phyloP scores from a whole-genome alignment of 1,140 invertebrate genomes.

The Acromyrmex echinatior region DNA sequence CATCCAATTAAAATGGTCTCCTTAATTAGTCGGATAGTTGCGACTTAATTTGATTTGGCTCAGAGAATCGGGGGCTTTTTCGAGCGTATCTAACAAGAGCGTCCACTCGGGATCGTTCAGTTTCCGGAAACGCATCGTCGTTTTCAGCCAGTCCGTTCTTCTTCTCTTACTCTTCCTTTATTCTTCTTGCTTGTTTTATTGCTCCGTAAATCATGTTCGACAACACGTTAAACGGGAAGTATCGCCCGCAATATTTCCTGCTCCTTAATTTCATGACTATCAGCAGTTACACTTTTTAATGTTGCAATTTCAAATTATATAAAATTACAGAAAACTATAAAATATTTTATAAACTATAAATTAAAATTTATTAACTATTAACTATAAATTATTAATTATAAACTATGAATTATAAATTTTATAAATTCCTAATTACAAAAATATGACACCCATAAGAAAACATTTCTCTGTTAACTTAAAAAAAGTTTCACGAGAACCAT shows the following conservation, averaged over 20 bases:
- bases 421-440: neutral
- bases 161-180: neutral
- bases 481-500: too few relatives aligned
- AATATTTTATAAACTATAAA: neutral
- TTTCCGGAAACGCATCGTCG: slow-evolving; percentile 32
- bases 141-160: slow-evolving; percentile 17
- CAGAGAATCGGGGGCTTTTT: slow-evolving; percentile 51
- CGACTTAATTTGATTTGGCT: slow-evolving; percentile 64
- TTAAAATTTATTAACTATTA: too few relatives aligned
- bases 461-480: neutral
- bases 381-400: neutral
- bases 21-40: slow-evolving; percentile 54
- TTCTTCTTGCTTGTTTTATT: neutral
- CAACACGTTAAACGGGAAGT: neutral
- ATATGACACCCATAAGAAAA: neutral
- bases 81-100: slow-evolving; percentile 74
- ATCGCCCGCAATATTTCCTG: neutral
- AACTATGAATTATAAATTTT: neutral
- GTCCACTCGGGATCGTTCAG: slow-evolving; percentile 26
- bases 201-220: neutral
- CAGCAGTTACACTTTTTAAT: neutral
- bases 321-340: neutral
- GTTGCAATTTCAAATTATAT: neutral
- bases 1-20: slow-evolving; percentile 51
- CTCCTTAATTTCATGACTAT: neutral